Evolutionary conservation across 2,888 invertebrate genomes (phyloP), one percentile per base, ranked within the genome.

Genomic region (Hymenopus coronatus): DNA sequence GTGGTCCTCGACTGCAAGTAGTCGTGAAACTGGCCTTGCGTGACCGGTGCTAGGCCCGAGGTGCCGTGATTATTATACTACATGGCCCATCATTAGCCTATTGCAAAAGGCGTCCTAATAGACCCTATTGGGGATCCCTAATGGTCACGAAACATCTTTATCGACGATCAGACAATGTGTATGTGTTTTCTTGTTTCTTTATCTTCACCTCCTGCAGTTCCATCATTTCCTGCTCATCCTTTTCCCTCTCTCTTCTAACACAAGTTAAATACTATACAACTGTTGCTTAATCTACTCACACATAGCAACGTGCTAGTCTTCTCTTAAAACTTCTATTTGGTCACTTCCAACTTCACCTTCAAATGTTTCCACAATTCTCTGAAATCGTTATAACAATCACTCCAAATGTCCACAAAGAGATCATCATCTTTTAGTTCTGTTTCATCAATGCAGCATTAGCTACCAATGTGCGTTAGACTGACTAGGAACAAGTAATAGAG

Each of bases 81-180:
- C 92, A 92, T 92, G 93, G 92, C 92, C 93, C 93, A 92, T 93
- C 93, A 93, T 93, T 93, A 93, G 93, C 92, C 93, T 92, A 93
- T 93, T 93, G 93, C 93, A 92, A 93, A 93, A 93, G 93, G 93
- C 93, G 93, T 93, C 93, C 93, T 93, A 93, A 93, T 93, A 93
- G 93, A 93, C 93, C 33, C 85, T 86, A 81, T 89, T 85, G 84
- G 84, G 82, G 83, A 81, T 87, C 88, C 90, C 89, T 90, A 89
- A 89, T 89, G 87, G 89, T 90, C 90, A 90, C 90, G 90, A 89
- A 90, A 90, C 90, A 88, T 90, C 90, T 90, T 88, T 90, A 90
- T 90, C 90, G 90, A 82, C 88, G 89, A 88, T 88, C 89, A n/a
- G 83, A 89, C 89, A 88, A 89, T 88, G 81, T 54, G 54, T 54